phyloP scores from a whole-genome alignment of 2,888 invertebrate species.

The Drosophila demipolita region DNA sequence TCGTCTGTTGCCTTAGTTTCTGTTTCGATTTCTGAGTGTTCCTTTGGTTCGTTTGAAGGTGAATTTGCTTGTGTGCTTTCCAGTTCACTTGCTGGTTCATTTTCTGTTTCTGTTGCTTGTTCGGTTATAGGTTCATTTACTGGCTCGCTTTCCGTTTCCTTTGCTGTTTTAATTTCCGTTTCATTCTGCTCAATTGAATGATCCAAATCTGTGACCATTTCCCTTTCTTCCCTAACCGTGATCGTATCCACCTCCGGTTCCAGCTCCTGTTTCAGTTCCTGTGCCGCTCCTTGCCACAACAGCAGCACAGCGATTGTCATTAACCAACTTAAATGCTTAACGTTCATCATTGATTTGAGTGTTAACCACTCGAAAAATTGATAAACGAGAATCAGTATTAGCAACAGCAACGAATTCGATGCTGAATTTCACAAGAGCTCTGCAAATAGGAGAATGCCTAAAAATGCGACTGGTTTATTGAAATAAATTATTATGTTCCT shows the following conservation, averaged over 20 bases:
- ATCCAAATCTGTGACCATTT: neutral
- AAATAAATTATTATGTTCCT: slow-evolving; percentile 1
- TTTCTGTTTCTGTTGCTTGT: neutral
- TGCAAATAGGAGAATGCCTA: slow-evolving; percentile 38
- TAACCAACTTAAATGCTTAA: slow-evolving; percentile 35
- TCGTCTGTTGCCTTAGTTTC: neutral
- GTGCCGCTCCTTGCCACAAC: slow-evolving; percentile 31
- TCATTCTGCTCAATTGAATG: slow-evolving; percentile 11
- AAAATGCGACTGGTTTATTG: slow-evolving; percentile 14
- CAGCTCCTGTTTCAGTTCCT: slow-evolving; percentile 11
- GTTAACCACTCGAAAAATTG: neutral
- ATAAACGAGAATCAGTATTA: slow-evolving; percentile 22
- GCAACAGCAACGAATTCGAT: slow-evolving; percentile 1
- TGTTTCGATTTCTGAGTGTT: neutral
- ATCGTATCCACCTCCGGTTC: slow-evolving; percentile 7
- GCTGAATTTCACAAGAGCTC: slow-evolving; percentile 41
- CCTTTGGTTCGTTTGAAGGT: neutral
- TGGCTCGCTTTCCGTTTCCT: neutral
- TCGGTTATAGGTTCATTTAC: neutral
- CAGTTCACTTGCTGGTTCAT: neutral
- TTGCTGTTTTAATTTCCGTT: neutral
- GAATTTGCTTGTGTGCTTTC: neutral
- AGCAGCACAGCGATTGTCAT: slow-evolving; percentile 25
- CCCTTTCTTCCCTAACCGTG: neutral
- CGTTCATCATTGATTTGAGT: slow-evolving; percentile 32